phyloP scores from a whole-genome alignment of 1,140 invertebrate genomes.

The Eurosta solidaginis region DNA sequence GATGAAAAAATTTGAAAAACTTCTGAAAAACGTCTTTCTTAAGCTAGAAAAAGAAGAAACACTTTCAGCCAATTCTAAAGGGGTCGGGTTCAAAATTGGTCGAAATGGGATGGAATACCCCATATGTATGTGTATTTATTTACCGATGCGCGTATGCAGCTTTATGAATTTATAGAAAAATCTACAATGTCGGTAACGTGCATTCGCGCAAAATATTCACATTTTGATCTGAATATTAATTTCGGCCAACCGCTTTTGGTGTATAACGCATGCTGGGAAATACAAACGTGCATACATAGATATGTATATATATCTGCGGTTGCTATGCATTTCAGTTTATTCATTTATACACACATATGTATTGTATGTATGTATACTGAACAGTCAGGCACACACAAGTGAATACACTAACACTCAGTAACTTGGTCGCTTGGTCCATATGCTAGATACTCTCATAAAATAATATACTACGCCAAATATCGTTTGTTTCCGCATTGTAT shows the following conservation, averaged over 20 bases:
- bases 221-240: constrained; percentile 32
- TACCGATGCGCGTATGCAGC: not conserved
- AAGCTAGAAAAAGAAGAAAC: too few relatives aligned
- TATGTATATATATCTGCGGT: not conserved
- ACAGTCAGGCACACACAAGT: too few relatives aligned
- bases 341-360: not conserved
- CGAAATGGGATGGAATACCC: too few relatives aligned
- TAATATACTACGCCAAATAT: not conserved
- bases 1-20: too few relatives aligned
- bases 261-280: not conserved
- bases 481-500: not conserved
- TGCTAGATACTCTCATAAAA: not conserved
- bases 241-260: constrained; percentile 19
- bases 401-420: too few relatives aligned
- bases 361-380: not conserved
- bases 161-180: not conserved
- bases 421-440: too few relatives aligned
- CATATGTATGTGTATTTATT: not conserved
- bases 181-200: constrained; percentile 4
- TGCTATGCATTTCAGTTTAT: not conserved
- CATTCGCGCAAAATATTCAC: constrained; percentile 30
- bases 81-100: too few relatives aligned
- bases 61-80: too few relatives aligned
- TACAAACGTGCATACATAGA: not conserved
- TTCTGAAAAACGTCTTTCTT: too few relatives aligned